These are phyloP conservation scores for Lonchura striata DNA, from an alignment of 2,113 vertebrate genomes.

Conservation along the genomic window DNA sequence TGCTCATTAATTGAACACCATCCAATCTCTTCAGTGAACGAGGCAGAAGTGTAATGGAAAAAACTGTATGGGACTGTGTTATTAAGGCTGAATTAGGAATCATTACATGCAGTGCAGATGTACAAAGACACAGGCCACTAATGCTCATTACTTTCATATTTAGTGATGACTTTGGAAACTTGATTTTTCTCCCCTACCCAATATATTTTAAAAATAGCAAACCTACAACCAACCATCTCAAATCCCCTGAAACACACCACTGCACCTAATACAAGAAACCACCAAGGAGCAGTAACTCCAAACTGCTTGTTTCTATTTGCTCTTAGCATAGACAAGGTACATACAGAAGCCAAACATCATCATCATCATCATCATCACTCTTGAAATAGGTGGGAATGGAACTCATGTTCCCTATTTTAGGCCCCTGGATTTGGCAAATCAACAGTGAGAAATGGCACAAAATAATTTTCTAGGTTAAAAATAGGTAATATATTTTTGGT, in stretches of 20 bases:
- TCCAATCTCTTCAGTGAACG: conserved; percentile 35
- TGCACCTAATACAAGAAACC: not conserved
- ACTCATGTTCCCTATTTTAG: not conserved
- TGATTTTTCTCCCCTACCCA: not conserved
- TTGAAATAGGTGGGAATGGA: not conserved
- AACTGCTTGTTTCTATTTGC: not conserved
- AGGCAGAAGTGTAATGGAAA: conserved; percentile 23
- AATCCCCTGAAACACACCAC: not conserved
- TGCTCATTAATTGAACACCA: conserved; percentile 30
- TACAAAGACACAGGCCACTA: not conserved
- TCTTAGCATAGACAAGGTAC: not conserved
- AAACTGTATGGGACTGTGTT: not conserved
- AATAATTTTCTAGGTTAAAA: not conserved
- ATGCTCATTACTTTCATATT: not conserved
- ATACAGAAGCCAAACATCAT: not conserved
- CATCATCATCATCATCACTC: not conserved
- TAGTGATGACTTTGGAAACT: not conserved
- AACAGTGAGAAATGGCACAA: not conserved
- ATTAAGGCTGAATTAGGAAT: conserved; percentile 35
- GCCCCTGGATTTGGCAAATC: not conserved
- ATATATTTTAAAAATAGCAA: not conserved
- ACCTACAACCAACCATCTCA: not conserved
- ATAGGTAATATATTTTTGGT: not conserved
- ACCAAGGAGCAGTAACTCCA: not conserved
- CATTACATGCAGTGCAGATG: not conserved